Evolutionary conservation across 2,797 vertebrate genomes (phyloP), one percentile per base, ranked within the genome.

Genomic region (Bovichtus diacanthus): DNA sequence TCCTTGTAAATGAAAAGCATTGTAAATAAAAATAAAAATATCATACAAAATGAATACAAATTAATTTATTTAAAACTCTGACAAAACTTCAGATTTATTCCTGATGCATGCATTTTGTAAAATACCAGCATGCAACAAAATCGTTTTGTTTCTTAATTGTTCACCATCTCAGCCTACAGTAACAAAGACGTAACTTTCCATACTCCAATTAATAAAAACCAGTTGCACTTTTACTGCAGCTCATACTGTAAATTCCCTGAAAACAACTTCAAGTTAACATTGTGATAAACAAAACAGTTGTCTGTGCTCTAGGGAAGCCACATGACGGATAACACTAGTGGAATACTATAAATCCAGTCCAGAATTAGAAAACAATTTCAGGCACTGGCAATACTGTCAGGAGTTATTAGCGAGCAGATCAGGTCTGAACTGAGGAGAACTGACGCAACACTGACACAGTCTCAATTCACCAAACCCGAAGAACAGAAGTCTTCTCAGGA

Each of bases 81-180:
- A 78, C 76, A 80, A 80, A 76, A 78, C 41, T 12, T 61, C 27
- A 16, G 21, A 76, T 80, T 80, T 82, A 77, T 41, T 84, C 60
- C 51, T 63, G n/a, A n/a, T n/a, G n/a, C 87, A 86, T 92, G 86
- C 89, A 70, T 84, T 74, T 73, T 82, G 76, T 78, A 69, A 79
- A 53, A 23, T 62, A 80, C 44, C 27, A 46, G 68, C 88, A 90
- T 92, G 90, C 92, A 88, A 80, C 55, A 9, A 21, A 19, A 46
- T 41, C 10, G 59, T 54, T 34, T 27, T 13, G 34, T 55, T 60
- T 34, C 3, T 74, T 21, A 49, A 50, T 70, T 70, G 13, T 47
- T 43, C 31, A 53, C 29, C 18, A 1, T 46, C 62, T 56, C 64
- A 27, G 18, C 55, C 29, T 38, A 56, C 46, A 49, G 61, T 65